Evolutionary conservation across 2,888 invertebrate genomes (phyloP).

Genomic region (Drosophila kanekoi): DNA sequence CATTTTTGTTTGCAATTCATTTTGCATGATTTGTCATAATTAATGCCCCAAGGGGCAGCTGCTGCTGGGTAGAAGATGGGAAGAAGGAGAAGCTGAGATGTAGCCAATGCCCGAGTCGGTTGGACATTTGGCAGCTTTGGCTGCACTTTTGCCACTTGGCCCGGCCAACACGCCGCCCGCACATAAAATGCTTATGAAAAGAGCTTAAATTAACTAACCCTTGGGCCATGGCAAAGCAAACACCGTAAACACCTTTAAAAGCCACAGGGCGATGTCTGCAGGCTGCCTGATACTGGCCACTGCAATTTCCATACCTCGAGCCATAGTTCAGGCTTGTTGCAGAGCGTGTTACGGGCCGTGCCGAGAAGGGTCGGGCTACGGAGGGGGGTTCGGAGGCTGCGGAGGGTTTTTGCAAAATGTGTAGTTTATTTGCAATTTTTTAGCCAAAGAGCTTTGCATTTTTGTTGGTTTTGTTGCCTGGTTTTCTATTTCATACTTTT

Average conservation of each 20-base stretch:
- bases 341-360: background rate
- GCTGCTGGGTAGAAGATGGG: slow-evolving; percentile 3
- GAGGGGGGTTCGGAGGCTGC: background rate
- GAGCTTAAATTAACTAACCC: slow-evolving; percentile 77
- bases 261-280: slow-evolving; percentile 69
- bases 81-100: slow-evolving; percentile 3
- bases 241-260: slow-evolving; percentile 76
- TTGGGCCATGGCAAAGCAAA: slow-evolving; percentile 57
- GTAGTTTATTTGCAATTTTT: slow-evolving; percentile 79
- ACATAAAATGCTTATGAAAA: slow-evolving; percentile 77
- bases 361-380: background rate
- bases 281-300: slow-evolving; percentile 62
- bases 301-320: slow-evolving; percentile 70
- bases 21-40: slow-evolving; percentile 57
- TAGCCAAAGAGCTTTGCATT: slow-evolving; percentile 75
- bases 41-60: slow-evolving; percentile 41
- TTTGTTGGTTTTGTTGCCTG: slow-evolving; percentile 47
- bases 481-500: slow-evolving; percentile 32
- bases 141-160: slow-evolving; percentile 57
- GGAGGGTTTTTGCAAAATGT: slow-evolving; percentile 60
- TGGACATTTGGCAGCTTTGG: slow-evolving; percentile 49
- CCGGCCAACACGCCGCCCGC: slow-evolving; percentile 24
- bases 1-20: slow-evolving; percentile 35
- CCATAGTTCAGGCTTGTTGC: slow-evolving; percentile 44
- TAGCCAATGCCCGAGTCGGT: slow-evolving; percentile 19